These are phyloP conservation scores for Trichopoda pennipes DNA, from an alignment of 2,888 invertebrate species.

Conservation along the genomic window DNA sequence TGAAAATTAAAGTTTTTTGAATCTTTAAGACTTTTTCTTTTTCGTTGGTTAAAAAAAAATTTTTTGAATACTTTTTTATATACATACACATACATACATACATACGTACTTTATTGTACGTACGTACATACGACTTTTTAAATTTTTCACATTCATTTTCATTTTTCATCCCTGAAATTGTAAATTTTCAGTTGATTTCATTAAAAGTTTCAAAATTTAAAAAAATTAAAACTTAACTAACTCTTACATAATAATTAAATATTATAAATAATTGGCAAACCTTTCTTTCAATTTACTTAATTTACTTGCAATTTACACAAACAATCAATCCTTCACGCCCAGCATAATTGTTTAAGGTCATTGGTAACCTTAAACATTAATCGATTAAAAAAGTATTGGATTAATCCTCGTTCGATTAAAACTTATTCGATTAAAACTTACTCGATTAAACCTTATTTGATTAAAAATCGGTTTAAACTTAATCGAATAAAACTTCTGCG, in stretches of 20 bases:
- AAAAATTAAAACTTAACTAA: conserved; percentile 53
- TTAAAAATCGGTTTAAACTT: too few species aligned
- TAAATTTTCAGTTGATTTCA: conserved; percentile 64
- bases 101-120: background rate
- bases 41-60: background rate
- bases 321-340: too few species aligned
- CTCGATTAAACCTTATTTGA: too few species aligned
- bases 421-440: too few species aligned
- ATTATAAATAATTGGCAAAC: background rate
- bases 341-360: too few species aligned
- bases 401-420: too few species aligned
- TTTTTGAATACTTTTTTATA: background rate
- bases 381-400: too few species aligned
- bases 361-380: too few species aligned
- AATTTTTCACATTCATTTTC: background rate
- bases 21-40: conserved; percentile 20
- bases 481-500: too few species aligned
- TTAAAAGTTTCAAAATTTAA: conserved; percentile 1
- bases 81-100: background rate
- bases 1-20: conserved; percentile 80
- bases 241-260: conserved; percentile 12
- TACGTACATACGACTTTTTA: background rate
- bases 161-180: background rate
- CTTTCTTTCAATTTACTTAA: conserved; percentile 10
- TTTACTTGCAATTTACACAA: background rate